These are phyloP conservation scores for Pectinophora gossypiella DNA, from an alignment of 1,140 invertebrate genomes.

Conservation along the genomic window DNA sequence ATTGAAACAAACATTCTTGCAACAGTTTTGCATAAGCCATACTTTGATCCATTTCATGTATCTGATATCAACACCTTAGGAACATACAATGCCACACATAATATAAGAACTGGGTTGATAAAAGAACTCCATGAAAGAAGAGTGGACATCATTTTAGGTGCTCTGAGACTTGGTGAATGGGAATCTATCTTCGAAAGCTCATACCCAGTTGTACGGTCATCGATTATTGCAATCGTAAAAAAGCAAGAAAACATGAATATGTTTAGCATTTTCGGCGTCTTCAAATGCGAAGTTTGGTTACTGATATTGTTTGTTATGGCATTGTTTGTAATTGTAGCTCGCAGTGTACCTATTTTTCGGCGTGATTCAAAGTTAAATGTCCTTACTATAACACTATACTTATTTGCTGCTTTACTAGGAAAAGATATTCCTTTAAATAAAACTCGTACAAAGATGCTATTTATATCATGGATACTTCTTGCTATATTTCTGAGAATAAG, in stretches of 20 bases:
- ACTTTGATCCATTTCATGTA: neutral
- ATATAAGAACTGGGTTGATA: neutral
- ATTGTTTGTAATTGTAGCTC: neutral
- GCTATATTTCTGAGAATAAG: neutral
- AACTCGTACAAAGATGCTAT: neutral
- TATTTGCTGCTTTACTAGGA: neutral
- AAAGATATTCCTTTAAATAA: neutral
- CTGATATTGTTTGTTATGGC: neutral
- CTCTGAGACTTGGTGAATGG: neutral
- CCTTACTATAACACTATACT: neutral
- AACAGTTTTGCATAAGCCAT: neutral
- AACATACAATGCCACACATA: neutral
- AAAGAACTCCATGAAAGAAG: neutral
- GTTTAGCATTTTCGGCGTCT: neutral
- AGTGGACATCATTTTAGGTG: neutral
- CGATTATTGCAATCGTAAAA: neutral
- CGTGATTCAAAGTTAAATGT: neutral
- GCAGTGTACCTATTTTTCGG: neutral
- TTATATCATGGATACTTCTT: neutral
- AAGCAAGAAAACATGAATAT: neutral
- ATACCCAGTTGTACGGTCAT: neutral
- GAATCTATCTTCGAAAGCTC: neutral
- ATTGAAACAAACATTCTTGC: neutral
- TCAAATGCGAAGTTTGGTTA: neutral
- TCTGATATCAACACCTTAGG: neutral